Evolutionary conservation across 2,888 invertebrate genomes (phyloP).

Genomic region (Cataglyphis albicans): DNA sequence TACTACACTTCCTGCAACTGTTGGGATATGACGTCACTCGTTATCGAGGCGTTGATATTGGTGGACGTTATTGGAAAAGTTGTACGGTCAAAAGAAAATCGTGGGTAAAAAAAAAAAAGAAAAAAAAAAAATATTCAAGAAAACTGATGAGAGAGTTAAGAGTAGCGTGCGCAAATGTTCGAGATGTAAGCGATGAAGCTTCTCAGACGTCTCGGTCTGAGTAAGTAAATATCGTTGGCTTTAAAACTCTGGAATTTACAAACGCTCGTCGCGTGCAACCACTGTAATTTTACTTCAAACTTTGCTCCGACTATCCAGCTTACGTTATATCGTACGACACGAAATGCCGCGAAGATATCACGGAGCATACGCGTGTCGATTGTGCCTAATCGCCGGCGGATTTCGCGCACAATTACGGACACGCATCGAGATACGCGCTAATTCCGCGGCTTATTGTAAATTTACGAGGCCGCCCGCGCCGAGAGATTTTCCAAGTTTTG

Average conservation of each 20-base stretch:
- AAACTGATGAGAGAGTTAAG: no score
- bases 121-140: background rate
- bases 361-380: background rate
- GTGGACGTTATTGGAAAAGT: constrained; percentile 36
- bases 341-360: background rate
- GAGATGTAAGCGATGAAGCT: background rate
- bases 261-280: background rate
- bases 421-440: constrained; percentile 25
- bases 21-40: constrained; percentile 15
- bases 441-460: constrained; percentile 38
- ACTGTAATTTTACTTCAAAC: constrained; percentile 19
- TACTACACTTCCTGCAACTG: background rate
- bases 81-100: constrained; percentile 7
- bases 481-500: constrained; percentile 44
- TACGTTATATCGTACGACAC: background rate
- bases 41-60: constrained; percentile 24
- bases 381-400: constrained; percentile 3
- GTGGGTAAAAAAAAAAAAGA: background rate
- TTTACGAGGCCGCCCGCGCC: constrained; percentile 4
- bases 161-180: background rate
- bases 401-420: constrained; percentile 18
- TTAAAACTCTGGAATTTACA: constrained; percentile 9
- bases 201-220: background rate
- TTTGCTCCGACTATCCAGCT: background rate
- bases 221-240: background rate